Percentiles rank a stretch among this genome's conserved stretches.
Evolutionary conservation across 2,113 vertebrate species (phyloP).

Genomic region (Neolamprologus variostigma): DNA sequence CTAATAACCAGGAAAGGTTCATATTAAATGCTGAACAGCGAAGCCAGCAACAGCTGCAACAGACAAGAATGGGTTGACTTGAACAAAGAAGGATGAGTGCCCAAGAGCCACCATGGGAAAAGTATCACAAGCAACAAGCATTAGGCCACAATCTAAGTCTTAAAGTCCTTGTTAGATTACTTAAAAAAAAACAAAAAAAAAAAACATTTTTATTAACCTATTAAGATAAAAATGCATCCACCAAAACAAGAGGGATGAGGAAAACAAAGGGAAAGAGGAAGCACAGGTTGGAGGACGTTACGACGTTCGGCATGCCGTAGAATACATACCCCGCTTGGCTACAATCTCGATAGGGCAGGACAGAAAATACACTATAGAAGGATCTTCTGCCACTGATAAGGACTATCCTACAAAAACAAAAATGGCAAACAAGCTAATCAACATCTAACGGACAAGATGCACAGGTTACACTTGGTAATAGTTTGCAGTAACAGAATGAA

Average conservation of each 20-base stretch:
- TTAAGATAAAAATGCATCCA: conserved; percentile 44
- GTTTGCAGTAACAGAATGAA: conserved; percentile 33
- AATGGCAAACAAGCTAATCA: conserved; percentile 74
- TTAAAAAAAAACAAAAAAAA: fast-evolving
- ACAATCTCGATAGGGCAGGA: conserved; percentile 98
- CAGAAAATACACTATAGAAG: conserved; percentile 99
- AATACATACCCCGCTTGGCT: conserved; percentile 96
- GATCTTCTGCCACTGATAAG: conserved; percentile 99
- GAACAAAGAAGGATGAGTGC: conserved; percentile 10
- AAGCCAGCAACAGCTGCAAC: conserved; percentile 31
- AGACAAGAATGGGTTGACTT: conserved; percentile 14
- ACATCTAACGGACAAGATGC: conserved; percentile 51
- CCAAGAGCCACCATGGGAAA: conserved; percentile 16
- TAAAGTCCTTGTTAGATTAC: neutral
- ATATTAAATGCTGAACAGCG: conserved; percentile 1
- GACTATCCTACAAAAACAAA: conserved; percentile 97
- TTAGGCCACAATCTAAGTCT: neutral
- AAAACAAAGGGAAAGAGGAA: conserved; percentile 36
- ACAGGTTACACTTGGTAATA: conserved; percentile 48
- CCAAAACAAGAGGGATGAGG: conserved; percentile 39
- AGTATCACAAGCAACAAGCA: conserved; percentile 42
- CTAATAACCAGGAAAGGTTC: neutral
- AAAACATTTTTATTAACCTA: neutral
- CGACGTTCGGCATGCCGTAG: conserved; percentile 66
- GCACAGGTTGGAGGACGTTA: conserved; percentile 35